Evolutionary conservation across 2,888 invertebrate species (phyloP), one percentile per base, ranked within the genome.

Genomic region (Caradrina clavipalpis): DNA sequence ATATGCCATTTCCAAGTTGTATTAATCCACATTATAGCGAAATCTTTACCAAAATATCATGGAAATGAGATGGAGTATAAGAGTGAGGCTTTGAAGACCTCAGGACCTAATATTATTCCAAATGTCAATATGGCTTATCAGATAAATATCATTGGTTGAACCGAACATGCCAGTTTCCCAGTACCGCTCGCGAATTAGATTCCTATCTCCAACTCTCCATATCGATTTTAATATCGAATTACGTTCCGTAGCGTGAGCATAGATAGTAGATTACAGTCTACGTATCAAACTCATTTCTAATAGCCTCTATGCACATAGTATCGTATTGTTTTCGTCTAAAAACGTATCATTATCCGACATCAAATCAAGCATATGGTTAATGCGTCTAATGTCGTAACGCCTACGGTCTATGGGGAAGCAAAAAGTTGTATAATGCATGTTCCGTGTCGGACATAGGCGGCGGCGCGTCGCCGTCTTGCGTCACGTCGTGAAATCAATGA

Each of bases 401-500:
- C 87, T 82, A 86, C 89, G 82, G 78, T 81, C 74, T 75, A 73
- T 83, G 75, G 77, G 81, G 86, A 85, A 86, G 88, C 87, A 90
- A 90, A 91, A 90, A 90, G 82, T 89, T 82, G 86, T 89, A 84
- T 87, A 88, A 87, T 90, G 86, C 84, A 86, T 87, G 89, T 88
- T 89, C 86, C 87, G 88, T 83, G 86, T 87, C 82, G 85, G 82
- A 81, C 73, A 76, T 72, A 73, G 85, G 74, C 82, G 76, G 81
- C 82, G 84, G 77, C 87, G 86, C 82, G 84, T 75, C 88, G 87
- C 84, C 85, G 50, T 77, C 86, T 93, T 92, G 91, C 93, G 92
- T 93, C 93, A 91, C 88, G 84, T 86, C 89, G 93, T 91, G 93
- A 93, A 94, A 94, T 94, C 94, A 94, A 94, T 94, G 93, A 92